These are phyloP conservation scores for Platyrinchus mystaceus DNA, from an alignment of 2,797 vertebrate genomes.

Conservation along the genomic window DNA sequence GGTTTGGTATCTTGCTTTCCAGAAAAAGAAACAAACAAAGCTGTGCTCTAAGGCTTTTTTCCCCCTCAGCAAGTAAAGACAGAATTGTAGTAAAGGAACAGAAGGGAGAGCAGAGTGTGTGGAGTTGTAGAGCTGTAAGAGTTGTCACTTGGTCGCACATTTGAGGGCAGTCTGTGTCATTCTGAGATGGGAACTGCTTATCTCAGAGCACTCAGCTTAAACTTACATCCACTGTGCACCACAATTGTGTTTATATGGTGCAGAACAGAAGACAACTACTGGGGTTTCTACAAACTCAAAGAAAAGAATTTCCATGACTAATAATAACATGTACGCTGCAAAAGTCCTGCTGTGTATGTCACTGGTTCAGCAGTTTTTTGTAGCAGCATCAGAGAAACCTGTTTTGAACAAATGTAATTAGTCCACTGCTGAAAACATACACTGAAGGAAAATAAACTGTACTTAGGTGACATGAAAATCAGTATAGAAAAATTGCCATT, in stretches of 20 bases:
- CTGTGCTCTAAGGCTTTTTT: neutral
- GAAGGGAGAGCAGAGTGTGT: neutral
- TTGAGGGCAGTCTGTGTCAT: neutral
- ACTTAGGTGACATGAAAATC: neutral
- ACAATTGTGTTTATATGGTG: neutral
- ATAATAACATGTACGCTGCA: neutral
- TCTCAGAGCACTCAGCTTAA: neutral
- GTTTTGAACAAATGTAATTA: neutral
- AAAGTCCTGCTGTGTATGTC: neutral
- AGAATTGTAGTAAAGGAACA: neutral
- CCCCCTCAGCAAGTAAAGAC: neutral
- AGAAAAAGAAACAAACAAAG: neutral
- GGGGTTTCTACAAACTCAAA: neutral
- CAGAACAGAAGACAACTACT: neutral
- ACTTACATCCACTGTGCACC: neutral
- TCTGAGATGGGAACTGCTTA: neutral
- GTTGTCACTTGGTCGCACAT: neutral
- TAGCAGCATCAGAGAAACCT: neutral
- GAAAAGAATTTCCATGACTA: neutral
- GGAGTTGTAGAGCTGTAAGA: neutral
- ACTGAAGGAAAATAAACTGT: neutral
- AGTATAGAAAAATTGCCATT: neutral
- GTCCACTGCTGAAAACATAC: neutral
- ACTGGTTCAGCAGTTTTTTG: neutral
- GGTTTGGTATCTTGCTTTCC: neutral